Evolutionary conservation across 2,797 vertebrate genomes (phyloP).

Genomic region (Ibycter americanus): DNA sequence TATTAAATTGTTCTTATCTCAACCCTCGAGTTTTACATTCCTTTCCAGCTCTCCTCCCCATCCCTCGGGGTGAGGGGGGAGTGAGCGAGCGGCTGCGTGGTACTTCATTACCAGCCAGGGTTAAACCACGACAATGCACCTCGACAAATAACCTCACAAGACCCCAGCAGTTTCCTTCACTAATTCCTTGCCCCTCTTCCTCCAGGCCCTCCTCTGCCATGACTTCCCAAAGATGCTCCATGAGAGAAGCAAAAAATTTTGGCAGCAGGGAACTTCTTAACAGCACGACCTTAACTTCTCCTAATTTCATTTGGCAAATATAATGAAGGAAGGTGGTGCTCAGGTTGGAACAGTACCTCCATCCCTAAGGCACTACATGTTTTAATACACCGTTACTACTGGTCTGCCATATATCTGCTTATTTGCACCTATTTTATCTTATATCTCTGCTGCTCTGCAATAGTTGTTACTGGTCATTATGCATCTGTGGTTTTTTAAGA

Average conservation of each 20-base stretch:
- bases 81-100: too few relatives aligned
- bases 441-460: not conserved
- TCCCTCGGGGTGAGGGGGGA: too few relatives aligned
- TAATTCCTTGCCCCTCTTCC: not conserved
- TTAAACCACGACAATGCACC: too few relatives aligned
- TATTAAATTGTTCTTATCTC: too few relatives aligned
- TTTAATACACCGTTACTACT: not conserved
- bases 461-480: not conserved
- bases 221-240: not conserved
- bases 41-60: too few relatives aligned
- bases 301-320: not conserved
- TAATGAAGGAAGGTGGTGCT: not conserved
- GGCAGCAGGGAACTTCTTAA: not conserved
- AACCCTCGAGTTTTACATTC: too few relatives aligned
- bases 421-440: not conserved
- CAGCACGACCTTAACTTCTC: not conserved
- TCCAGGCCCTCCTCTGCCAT: not conserved
- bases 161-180: not conserved
- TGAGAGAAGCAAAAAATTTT: not conserved
- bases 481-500: not conserved
- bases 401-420: not conserved
- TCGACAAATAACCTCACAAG: not conserved
- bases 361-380: not conserved
- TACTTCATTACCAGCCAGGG: too few relatives aligned
- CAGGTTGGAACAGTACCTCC: not conserved